These are phyloP conservation scores for Litoditis marina DNA, from an alignment of 2,888 invertebrate species.

Conservation along the genomic window DNA sequence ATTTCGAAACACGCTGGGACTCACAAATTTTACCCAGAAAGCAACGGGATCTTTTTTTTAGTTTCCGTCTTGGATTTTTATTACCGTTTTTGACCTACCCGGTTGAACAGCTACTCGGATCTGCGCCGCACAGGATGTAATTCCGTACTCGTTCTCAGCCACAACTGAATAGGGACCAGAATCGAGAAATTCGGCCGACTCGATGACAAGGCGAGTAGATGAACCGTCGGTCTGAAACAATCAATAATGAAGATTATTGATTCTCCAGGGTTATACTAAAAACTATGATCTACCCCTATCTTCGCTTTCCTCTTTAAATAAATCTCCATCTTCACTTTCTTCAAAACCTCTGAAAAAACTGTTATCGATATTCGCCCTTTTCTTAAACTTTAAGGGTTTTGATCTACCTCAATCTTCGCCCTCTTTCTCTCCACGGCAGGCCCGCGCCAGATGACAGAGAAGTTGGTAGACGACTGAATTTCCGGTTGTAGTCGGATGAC, in stretches of 20 bases:
- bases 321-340: too few species aligned
- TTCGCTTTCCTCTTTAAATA: too few species aligned
- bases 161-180: constrained; percentile 37
- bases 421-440: constrained; percentile 26
- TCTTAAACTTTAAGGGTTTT: too few species aligned
- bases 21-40: neutral
- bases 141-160: constrained; percentile 32
- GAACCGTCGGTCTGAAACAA: constrained; percentile 1
- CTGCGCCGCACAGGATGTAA: constrained; percentile 25
- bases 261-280: too few species aligned
- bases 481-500: constrained; percentile 4
- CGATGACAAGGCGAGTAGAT: constrained; percentile 26
- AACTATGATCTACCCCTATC: neutral
- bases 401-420: constrained; percentile 11
- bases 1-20: too few species aligned
- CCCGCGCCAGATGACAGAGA: constrained; percentile 33
- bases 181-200: constrained; percentile 17
- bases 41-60: too few species aligned
- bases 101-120: constrained; percentile 19
- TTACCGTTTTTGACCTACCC: neutral
- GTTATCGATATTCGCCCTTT: too few species aligned
- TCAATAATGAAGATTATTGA: too few species aligned
- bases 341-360: too few species aligned
- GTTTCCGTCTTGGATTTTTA: too few species aligned
- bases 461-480: constrained; percentile 11